Evolutionary conservation across 2,797 vertebrate species (phyloP).

Genomic region (Chloroceryle inda): DNA sequence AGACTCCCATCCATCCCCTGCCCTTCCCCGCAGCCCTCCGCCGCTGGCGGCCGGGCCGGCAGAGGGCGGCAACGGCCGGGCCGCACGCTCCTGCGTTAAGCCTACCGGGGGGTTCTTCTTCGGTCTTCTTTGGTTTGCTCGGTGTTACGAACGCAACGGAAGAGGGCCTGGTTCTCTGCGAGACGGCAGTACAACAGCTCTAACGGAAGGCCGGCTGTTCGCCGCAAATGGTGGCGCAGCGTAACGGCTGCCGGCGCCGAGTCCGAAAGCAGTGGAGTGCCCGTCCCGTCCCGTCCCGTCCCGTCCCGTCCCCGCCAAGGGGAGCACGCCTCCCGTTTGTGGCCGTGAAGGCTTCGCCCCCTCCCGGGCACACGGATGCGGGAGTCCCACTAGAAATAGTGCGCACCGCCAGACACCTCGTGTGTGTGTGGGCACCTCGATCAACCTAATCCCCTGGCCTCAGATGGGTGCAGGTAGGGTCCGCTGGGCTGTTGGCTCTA

Average conservation of each 20-base stretch:
- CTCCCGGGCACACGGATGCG: rapidly evolving
- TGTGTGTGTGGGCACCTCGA: rapidly evolving
- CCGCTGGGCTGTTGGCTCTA: background rate
- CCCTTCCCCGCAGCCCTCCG: rapidly evolving
- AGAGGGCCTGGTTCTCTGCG: too few species aligned
- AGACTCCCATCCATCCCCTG: background rate
- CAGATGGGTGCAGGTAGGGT: too few species aligned
- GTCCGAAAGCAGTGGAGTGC: background rate
- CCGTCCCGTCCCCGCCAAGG: rapidly evolving
- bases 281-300: too few species aligned
- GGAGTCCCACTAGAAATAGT: rapidly evolving
- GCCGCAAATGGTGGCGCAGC: background rate
- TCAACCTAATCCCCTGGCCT: rapidly evolving
- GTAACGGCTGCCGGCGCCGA: background rate
- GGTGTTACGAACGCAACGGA: rapidly evolving
- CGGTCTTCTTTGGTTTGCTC: too few species aligned
- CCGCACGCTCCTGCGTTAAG: rapidly evolving
- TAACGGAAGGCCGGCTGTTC: rapidly evolving
- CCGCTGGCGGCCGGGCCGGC: background rate
- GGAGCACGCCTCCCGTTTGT: rapidly evolving
- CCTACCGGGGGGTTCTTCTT: rapidly evolving
- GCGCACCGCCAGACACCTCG: rapidly evolving
- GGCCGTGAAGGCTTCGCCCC: rapidly evolving
- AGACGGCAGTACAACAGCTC: background rate
- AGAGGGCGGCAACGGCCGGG: background rate